Conservation (phyloP, 2,797 vertebrate genomes). For the Austrolebias charrua region DNA sequence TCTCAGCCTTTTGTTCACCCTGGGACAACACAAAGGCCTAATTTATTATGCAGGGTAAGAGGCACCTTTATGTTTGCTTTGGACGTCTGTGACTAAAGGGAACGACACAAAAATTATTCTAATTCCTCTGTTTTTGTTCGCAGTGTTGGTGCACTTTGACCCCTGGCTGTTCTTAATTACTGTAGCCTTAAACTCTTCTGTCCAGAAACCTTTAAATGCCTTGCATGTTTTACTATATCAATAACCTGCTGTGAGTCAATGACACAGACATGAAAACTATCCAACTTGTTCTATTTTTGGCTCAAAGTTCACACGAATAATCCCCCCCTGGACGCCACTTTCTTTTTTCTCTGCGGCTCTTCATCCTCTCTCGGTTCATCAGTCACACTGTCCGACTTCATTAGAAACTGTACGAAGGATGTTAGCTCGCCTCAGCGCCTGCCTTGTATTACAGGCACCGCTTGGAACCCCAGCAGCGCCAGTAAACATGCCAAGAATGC, state of each 20-base stretch:
- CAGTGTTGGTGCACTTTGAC: constrained; percentile 63
- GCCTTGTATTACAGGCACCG: constrained; percentile 69
- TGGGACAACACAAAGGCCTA: constrained; percentile 29
- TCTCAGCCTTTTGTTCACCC: constrained; percentile 47
- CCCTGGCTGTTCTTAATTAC: constrained; percentile 62
- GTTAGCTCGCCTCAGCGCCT: constrained; percentile 50
- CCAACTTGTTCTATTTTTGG: constrained; percentile 71
- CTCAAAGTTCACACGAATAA: constrained; percentile 51
- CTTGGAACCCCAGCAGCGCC: constrained; percentile 63
- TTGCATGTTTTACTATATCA: constrained; percentile 63
- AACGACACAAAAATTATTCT: constrained; percentile 63
- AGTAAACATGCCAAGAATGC: constrained; percentile 76
- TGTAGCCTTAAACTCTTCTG: constrained; percentile 51
- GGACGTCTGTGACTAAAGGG: constrained; percentile 62
- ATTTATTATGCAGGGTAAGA: constrained; percentile 30
- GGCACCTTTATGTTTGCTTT: constrained; percentile 26
- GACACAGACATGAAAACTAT: constrained; percentile 61
- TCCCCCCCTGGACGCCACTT: constrained; percentile 12
- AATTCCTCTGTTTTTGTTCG: constrained; percentile 56
- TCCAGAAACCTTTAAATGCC: constrained; percentile 45
- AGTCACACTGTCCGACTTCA: constrained; percentile 51
- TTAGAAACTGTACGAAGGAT: constrained; percentile 49
- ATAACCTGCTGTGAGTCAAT: constrained; percentile 66
- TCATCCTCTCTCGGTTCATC: constrained; percentile 57
- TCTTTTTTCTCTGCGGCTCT: constrained; percentile 39